phyloP scores from a whole-genome alignment of 1,140 invertebrate species.

The Colletes latitarsis region DNA sequence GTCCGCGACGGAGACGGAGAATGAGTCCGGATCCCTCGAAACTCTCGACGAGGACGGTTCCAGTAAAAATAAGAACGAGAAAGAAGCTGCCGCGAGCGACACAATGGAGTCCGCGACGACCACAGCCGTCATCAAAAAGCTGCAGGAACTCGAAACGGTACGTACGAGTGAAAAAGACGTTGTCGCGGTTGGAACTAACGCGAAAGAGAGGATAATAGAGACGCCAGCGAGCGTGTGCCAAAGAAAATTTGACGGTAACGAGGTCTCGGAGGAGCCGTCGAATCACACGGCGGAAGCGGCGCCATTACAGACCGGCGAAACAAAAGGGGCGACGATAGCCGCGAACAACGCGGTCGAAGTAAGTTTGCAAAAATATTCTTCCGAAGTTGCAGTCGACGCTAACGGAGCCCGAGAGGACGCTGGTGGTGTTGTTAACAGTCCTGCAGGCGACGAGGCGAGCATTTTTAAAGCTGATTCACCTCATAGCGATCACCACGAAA shows the following conservation, averaged over 20 bases:
- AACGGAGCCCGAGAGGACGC: background rate
- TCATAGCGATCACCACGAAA: background rate
- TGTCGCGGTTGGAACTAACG: constrained; percentile 26
- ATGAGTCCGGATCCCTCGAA: background rate
- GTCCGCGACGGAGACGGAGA: background rate
- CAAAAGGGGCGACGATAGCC: background rate
- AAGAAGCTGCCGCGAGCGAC: background rate
- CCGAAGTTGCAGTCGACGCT: background rate
- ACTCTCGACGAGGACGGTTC: background rate
- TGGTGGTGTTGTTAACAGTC: too few relatives aligned
- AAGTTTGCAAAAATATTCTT: constrained; percentile 17
- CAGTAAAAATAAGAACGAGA: background rate
- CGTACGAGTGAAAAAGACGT: constrained; percentile 32
- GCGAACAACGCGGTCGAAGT: constrained; percentile 1
- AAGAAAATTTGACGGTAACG: constrained; percentile 10
- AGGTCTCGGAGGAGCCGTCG: background rate
- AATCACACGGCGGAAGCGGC: background rate
- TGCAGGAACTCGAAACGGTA: constrained; percentile 55
- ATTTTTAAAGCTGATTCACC: constrained; percentile 15
- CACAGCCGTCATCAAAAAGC: constrained; percentile 36
- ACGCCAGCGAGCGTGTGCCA: background rate
- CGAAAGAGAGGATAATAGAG: constrained; percentile 1
- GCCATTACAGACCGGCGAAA: background rate
- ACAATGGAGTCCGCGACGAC: constrained; percentile 20
- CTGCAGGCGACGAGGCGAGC: constrained; percentile 1